A percentile compares a stretch with the other conserved stretches of the same genome.
phyloP scores from a whole-genome alignment of 2,113 vertebrate species.

The Colistium nudipinnis region DNA sequence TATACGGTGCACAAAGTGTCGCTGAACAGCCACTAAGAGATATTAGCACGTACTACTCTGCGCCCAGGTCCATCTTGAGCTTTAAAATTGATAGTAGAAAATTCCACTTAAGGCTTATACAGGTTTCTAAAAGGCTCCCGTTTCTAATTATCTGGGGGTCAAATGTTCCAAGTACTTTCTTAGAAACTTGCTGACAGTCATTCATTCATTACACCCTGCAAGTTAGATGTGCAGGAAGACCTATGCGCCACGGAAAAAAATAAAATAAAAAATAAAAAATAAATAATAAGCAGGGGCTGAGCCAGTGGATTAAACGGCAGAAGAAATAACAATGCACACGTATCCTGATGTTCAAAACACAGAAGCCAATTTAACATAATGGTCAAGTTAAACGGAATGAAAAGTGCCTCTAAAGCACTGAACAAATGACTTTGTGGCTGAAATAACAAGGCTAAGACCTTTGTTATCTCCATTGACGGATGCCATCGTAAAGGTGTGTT shows the following conservation, averaged over 20 bases:
- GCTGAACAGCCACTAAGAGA: neutral
- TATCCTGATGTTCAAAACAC: neutral
- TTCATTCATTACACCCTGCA: too few species aligned
- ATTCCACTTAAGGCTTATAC: neutral
- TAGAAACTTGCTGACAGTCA: slow-evolving; percentile 2
- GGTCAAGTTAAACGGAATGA: neutral
- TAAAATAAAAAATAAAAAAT: too few species aligned
- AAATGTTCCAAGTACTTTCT: slow-evolving; percentile 1
- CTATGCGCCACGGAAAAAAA: too few species aligned
- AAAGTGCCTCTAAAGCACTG: neutral
- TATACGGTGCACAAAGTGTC: neutral
- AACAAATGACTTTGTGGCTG: neutral
- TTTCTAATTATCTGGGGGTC: slow-evolving; percentile 5
- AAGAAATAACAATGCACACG: neutral
- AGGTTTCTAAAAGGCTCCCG: neutral
- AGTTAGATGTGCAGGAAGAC: too few species aligned
- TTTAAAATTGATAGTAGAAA: slow-evolving; percentile 1
- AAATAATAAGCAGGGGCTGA: neutral
- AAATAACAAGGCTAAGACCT: slow-evolving; percentile 10
- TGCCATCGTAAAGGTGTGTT: slow-evolving; percentile 10
- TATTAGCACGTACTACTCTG: neutral
- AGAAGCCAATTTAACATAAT: slow-evolving; percentile 10
- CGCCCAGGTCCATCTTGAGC: neutral
- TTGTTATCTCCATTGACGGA: slow-evolving; percentile 16
- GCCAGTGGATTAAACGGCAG: neutral